Evolutionary conservation across 2,888 invertebrate species (phyloP).

Genomic region (Drosophila helvetica): DNA sequence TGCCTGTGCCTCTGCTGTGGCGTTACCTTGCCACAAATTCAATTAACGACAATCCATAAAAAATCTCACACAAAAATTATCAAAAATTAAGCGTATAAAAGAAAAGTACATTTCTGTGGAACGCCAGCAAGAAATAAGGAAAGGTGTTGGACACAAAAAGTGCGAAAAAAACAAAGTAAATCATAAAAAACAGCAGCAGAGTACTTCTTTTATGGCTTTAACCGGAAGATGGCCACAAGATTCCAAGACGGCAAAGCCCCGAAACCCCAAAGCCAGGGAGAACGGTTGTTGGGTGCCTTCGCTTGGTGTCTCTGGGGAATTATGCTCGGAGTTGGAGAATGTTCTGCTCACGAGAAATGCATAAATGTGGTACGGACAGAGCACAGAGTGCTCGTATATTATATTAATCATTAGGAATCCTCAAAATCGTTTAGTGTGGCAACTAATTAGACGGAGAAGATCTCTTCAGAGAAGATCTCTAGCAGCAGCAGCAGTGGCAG

Average conservation of each 20-base stretch:
- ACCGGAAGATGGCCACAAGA: slow-evolving; percentile 61
- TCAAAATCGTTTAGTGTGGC: slow-evolving; percentile 41
- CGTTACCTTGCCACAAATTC: slow-evolving; percentile 65
- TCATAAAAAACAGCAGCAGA: slow-evolving; percentile 47
- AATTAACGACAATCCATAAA: slow-evolving; percentile 58
- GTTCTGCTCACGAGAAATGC: slow-evolving; percentile 44
- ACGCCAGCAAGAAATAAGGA: slow-evolving; percentile 36
- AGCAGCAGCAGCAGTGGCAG: not conserved
- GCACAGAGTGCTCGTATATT: slow-evolving; percentile 32
- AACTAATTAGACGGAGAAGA: slow-evolving; percentile 39
- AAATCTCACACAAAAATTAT: slow-evolving; percentile 30
- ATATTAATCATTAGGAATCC: slow-evolving; percentile 55
- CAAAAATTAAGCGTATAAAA: slow-evolving; percentile 30
- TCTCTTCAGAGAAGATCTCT: slow-evolving; percentile 38
- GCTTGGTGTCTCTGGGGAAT: not conserved
- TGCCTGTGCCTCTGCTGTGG: slow-evolving; percentile 18
- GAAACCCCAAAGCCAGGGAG: slow-evolving; percentile 42
- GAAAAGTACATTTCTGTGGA: slow-evolving; percentile 51
- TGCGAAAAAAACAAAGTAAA: slow-evolving; percentile 33
- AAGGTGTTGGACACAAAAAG: slow-evolving; percentile 53
- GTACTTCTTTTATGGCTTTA: slow-evolving; percentile 58
- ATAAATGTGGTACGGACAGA: slow-evolving; percentile 46
- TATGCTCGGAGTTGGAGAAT: not conserved
- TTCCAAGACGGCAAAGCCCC: no score
- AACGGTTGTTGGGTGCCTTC: slow-evolving; percentile 6